These are phyloP conservation scores for Calliopum simillimum DNA, from an alignment of 2,888 invertebrate genomes.

Conservation along the genomic window DNA sequence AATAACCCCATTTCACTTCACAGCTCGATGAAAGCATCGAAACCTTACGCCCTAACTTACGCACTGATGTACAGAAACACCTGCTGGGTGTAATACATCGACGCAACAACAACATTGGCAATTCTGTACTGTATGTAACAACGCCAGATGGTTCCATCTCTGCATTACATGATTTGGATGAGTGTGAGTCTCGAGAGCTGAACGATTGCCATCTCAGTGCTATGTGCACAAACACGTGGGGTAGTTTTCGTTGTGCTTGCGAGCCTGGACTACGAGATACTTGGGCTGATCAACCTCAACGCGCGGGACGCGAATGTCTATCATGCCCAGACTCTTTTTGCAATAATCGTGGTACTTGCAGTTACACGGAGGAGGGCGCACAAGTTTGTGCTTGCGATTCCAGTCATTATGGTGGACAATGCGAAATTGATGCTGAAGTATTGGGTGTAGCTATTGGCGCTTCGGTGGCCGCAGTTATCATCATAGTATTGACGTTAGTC, in stretches of 20 bases:
- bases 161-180: conserved; percentile 83
- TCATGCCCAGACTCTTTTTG: conserved; percentile 83
- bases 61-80: conserved; percentile 85
- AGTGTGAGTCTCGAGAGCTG: conserved; percentile 82
- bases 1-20: background rate
- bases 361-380: conserved; percentile 74
- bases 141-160: conserved; percentile 84
- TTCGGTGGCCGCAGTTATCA: conserved; percentile 87
- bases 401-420: conserved; percentile 84
- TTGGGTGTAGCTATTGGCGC: conserved; percentile 92
- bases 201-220: conserved; percentile 88
- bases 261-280: conserved; percentile 81
- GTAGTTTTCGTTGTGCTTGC: conserved; percentile 78
- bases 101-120: conserved; percentile 88
- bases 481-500: conserved; percentile 86
- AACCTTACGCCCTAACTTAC: conserved; percentile 76
- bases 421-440: conserved; percentile 93
- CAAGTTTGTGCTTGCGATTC: conserved; percentile 77
- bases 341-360: conserved; percentile 87
- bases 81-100: conserved; percentile 84
- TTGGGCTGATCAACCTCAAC: conserved; percentile 74
- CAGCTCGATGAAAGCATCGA: conserved; percentile 81
- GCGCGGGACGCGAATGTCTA: conserved; percentile 81
- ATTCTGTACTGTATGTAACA: conserved; percentile 87
- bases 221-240: conserved; percentile 84